Base-by-base conservation (phyloP, 2,113 vertebrate genomes). In the Pica pica region DNA sequence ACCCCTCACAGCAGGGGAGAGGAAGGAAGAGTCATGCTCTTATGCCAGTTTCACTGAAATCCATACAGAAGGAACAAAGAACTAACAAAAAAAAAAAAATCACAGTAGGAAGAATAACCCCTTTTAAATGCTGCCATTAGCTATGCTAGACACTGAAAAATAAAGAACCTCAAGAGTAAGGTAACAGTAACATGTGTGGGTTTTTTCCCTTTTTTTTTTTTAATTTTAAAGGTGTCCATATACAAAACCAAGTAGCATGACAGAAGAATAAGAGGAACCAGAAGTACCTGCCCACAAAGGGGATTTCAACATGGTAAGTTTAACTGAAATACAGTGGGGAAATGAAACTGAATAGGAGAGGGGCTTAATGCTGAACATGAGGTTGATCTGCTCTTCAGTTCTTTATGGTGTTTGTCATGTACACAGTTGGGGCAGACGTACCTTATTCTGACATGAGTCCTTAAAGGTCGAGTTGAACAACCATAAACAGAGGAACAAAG, bases 251-350 rank as follows among this genome's bases (percentile, higher is more conserved):
- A 94, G 60, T 52, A 83, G 78, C 92, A 91, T 83, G 75, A 92
- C 81, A 91, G 65, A 95, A 90, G 89, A 94, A 83, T 89, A 93
- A 94, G 77, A 89, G 96, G 96, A 97, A 97, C 93, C 83, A 94
- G 91, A 96, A 96, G 67, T 93, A 95, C 88, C 88, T 95, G 93
- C 95, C 95, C 91, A 95, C 89, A 95, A 94, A 95, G 94, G 96
- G 93, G 95, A 97, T 97, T 97, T 96, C 95, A 93, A 96, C 94
- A 96, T 87, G 1, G 0, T 71, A 83, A 94, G 94, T 92, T 94
- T 94, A 97, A 97, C 93, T 92, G 97, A 97, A 97, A 96, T 69
- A 61, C 44, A 68, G 50, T 35, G 24, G 69, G 90, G 96, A 97
- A 97, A 68, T 94, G 90, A 96, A 95, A 96, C 69, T 52, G 37